These are phyloP conservation scores for Pantelozetes paolii DNA, from an alignment of 2,888 invertebrate genomes.

Conservation along the genomic window DNA sequence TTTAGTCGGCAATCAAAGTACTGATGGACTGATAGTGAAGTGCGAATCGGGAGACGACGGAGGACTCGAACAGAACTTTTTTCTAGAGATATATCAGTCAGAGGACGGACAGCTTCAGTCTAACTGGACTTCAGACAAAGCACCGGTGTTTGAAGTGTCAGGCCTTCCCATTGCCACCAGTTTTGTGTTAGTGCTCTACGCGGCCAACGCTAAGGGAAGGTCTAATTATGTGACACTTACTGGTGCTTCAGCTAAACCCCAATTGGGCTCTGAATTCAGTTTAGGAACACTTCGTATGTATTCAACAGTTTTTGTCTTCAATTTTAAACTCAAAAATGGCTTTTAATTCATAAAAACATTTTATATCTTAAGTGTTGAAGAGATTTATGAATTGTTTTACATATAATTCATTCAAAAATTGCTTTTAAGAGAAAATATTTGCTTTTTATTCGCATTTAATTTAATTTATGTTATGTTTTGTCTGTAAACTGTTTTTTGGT, in stretches of 20 bases:
- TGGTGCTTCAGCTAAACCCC: constrained; percentile 53
- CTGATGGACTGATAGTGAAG: constrained; percentile 73
- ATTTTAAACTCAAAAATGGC: no score
- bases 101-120: constrained; percentile 66
- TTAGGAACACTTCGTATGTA: constrained; percentile 16
- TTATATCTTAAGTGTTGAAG: no score
- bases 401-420: no score
- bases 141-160: constrained; percentile 68
- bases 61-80: constrained; percentile 77
- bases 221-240: constrained; percentile 76
- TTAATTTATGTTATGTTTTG: constrained; percentile 1
- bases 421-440: no score
- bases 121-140: constrained; percentile 64
- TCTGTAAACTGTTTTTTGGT: no score
- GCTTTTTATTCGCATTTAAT: neutral
- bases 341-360: no score
- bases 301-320: neutral
- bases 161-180: constrained; percentile 68
- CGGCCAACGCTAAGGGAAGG: constrained; percentile 76
- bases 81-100: constrained; percentile 66
- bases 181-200: constrained; percentile 70
- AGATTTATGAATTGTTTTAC: no score
- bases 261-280: neutral
- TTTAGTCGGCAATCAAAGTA: constrained; percentile 76
- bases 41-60: constrained; percentile 87